phyloP scores from a whole-genome alignment of 2,113 vertebrate species.

The Nothoprocta perdicaria region DNA sequence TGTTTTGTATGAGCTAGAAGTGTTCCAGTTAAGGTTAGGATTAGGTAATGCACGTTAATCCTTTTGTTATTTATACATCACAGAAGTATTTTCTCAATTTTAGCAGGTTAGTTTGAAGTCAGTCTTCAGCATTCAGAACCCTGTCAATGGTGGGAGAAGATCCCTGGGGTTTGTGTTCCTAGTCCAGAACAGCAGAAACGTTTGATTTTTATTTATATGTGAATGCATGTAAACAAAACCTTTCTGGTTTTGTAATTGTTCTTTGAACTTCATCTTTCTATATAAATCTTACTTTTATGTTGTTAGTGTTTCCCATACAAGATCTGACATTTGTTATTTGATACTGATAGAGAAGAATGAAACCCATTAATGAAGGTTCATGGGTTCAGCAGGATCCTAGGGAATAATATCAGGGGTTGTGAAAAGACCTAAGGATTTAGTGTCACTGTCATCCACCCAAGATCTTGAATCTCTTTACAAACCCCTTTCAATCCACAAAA shows the following conservation, averaged over 20 bases:
- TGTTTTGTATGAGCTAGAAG: not conserved
- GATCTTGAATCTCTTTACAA: slow-evolving; percentile 45
- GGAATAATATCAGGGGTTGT: slow-evolving; percentile 39
- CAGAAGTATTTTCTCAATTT: slow-evolving; percentile 56
- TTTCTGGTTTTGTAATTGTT: slow-evolving; percentile 57
- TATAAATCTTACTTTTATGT: slow-evolving; percentile 66
- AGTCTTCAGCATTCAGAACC: not conserved
- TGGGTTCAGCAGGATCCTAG: slow-evolving; percentile 54
- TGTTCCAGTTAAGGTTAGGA: not conserved
- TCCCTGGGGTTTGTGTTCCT: not conserved
- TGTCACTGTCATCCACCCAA: slow-evolving; percentile 54
- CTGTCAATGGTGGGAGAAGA: not conserved
- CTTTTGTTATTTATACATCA: slow-evolving; percentile 55
- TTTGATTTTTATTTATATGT: slow-evolving; percentile 50
- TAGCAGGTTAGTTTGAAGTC: slow-evolving; percentile 17
- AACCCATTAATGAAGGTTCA: slow-evolving; percentile 52
- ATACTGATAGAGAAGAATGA: slow-evolving; percentile 57
- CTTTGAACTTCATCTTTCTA: slow-evolving; percentile 63
- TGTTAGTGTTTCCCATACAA: slow-evolving; percentile 54
- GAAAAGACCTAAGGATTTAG: slow-evolving; percentile 65
- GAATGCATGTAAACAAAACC: slow-evolving; percentile 51
- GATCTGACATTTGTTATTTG: slow-evolving; percentile 62
- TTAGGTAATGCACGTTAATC: slow-evolving; percentile 23
- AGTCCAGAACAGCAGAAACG: not conserved
- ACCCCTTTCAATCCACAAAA: slow-evolving; percentile 11